A percentile compares a stretch with the other conserved stretches of the same genome.
Evolutionary conservation across 2,113 vertebrate genomes (phyloP).

Genomic region (Diphyllodes magnificus): DNA sequence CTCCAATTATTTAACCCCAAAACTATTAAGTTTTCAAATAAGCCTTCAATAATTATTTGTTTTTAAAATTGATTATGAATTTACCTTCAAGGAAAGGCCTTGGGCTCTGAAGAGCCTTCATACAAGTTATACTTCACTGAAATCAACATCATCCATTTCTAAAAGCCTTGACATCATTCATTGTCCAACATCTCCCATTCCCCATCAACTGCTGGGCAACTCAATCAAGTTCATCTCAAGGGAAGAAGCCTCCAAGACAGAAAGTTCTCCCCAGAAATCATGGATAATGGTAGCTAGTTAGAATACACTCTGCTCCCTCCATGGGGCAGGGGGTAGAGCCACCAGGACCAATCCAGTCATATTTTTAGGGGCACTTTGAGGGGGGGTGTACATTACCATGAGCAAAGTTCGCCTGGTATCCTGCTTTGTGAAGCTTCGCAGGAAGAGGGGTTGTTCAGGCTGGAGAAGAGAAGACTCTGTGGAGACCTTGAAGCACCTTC

Average conservation of each 20-base stretch:
- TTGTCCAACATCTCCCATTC: not conserved
- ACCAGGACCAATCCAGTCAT: not conserved
- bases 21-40: not conserved
- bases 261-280: not conserved
- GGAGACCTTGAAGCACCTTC: not conserved
- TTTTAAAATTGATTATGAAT: not conserved
- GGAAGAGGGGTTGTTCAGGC: not conserved
- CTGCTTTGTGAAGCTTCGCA: not conserved
- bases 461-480: not conserved
- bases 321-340: not conserved
- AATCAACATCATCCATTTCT: not conserved
- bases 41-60: not conserved
- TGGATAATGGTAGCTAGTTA: not conserved
- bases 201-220: not conserved
- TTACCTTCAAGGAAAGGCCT: not conserved
- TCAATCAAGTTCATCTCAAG: not conserved
- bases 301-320: not conserved
- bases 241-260: not conserved
- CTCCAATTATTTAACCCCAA: not conserved
- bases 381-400: fast-evolving
- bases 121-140: not conserved
- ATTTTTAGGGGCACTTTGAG: not conserved
- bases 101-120: not conserved
- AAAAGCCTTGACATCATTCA: not conserved
- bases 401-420: not conserved